Evolutionary conservation across 2,113 vertebrate species (phyloP).

Genomic region (Larimichthys crocea): DNA sequence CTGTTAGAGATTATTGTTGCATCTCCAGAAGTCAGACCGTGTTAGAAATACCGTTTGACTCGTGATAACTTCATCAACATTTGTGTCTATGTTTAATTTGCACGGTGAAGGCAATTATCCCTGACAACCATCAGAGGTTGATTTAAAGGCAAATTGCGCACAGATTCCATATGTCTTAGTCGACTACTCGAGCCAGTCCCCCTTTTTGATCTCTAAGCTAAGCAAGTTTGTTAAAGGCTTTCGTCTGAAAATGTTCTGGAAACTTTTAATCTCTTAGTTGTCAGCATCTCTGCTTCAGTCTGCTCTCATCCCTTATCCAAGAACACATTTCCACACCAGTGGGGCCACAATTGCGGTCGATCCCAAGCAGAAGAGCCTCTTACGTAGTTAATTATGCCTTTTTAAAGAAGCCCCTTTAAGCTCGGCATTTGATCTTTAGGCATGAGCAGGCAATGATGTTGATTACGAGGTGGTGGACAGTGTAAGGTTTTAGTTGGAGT

Average conservation of each 20-base stretch:
- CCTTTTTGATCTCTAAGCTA: slow-evolving; percentile 46
- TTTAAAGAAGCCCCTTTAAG: slow-evolving; percentile 52
- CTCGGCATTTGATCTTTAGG: slow-evolving; percentile 43
- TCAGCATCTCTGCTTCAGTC: slow-evolving; percentile 38
- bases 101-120: slow-evolving; percentile 17
- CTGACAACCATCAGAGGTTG: slow-evolving; percentile 13
- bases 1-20: slow-evolving; percentile 12
- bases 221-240: slow-evolving; percentile 55
- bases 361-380: slow-evolving; percentile 35
- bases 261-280: slow-evolving; percentile 61
- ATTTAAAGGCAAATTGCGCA: slow-evolving; percentile 54
- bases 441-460: slow-evolving; percentile 15
- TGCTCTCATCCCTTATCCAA: slow-evolving; percentile 43
- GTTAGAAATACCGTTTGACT: slow-evolving; percentile 1
- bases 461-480: slow-evolving; percentile 20
- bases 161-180: background rate
- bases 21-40: slow-evolving; percentile 26
- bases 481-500: background rate
- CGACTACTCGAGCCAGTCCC: slow-evolving; percentile 12
- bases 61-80: slow-evolving; percentile 23
- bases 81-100: slow-evolving; percentile 37
- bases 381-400: slow-evolving; percentile 61
- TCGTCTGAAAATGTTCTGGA: slow-evolving; percentile 48
- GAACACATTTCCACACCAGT: slow-evolving; percentile 47
- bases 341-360: slow-evolving; percentile 34